A percentile compares a stretch with the other conserved stretches of the same genome.
These are phyloP conservation scores for Bombylius major DNA, from an alignment of 2,888 invertebrate species.

Conservation along the genomic window DNA sequence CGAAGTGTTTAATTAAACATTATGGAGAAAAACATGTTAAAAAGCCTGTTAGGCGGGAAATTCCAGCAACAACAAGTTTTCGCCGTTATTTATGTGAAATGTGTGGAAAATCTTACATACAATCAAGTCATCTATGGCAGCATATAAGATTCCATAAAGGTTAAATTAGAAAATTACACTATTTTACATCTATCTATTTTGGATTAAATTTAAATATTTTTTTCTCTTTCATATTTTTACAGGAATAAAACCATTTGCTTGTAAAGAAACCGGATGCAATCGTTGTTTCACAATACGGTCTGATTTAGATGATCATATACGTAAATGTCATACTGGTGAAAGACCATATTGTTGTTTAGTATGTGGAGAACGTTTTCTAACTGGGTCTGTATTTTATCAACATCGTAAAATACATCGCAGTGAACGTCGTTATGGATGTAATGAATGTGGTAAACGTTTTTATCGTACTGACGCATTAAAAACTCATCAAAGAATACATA, in stretches of 20 bases:
- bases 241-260: conserved; percentile 52
- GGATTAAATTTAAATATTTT: too few species aligned
- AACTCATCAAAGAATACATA: conserved; percentile 49
- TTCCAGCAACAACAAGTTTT: conserved; percentile 23
- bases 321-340: conserved; percentile 51
- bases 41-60: conserved; percentile 34
- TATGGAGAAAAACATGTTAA: conserved; percentile 44
- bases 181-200: too few species aligned
- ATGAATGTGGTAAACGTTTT: conserved; percentile 49
- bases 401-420: conserved; percentile 50
- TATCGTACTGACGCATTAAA: conserved; percentile 51
- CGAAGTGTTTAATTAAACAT: conserved; percentile 35
- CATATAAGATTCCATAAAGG: conserved; percentile 53
- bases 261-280: conserved; percentile 45
- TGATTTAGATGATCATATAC: conserved; percentile 49
- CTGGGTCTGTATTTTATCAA: conserved; percentile 51
- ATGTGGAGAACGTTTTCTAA: conserved; percentile 48
- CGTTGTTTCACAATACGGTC: conserved; percentile 50
- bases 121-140: conserved; percentile 52
- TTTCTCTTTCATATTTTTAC: conserved; percentile 4
- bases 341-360: conserved; percentile 48
- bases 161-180: conserved; percentile 7
- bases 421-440: conserved; percentile 49
- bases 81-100: conserved; percentile 46
- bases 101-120: conserved; percentile 47